Evolutionary conservation across 2,113 vertebrate genomes (phyloP), one percentile per base, ranked within the genome.

Genomic region (Podocnemis expansa): DNA sequence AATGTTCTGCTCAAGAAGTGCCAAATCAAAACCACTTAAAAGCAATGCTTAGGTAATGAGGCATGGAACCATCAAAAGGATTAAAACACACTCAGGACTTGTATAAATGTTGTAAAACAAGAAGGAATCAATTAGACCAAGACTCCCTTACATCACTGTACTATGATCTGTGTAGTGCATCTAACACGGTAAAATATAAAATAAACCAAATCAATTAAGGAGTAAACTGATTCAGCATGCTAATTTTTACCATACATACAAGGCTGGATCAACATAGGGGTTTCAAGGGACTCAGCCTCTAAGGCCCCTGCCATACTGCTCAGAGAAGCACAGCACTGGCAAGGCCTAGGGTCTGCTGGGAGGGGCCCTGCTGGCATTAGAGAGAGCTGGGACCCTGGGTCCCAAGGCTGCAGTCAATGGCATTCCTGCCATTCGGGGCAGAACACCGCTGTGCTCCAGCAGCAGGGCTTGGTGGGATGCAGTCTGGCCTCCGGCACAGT

Each of bases 1-100:
- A 95, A 95, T 89, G 95, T 96, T 95, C 97, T 90, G 82, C 86
- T 97, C 94, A 96, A 96, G 87, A 93, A 95, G 80, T 95, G 88
- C 91, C 95, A 95, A 95, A 91, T 93, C 49, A 90, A 96, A 63
- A 97, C 84, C 87, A 93, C 86, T 94, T 93, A 95, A 76, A 29
- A 95, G 88, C 41, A 96, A 92, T 83, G 93, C 89, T 94, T 94
- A 76, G 75, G 41, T 94, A 95, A 95, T 81, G 85, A 96, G 82
- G 93, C 96, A 91, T 96, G 90, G 84, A 95, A 87, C 60, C 60
- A 83, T 63, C 60, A 88, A 96, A 93, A 88, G 49, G 73, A 60
- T 86, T 88, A 84, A 96, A 19, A 96, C 78, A 82, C 19, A 27
- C 55, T 70, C 84, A 63, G 94, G 13, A 92, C 54, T 52, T 87